Evolutionary conservation across 2,113 vertebrate species (phyloP).

Genomic region (Bujurquina vittata): DNA sequence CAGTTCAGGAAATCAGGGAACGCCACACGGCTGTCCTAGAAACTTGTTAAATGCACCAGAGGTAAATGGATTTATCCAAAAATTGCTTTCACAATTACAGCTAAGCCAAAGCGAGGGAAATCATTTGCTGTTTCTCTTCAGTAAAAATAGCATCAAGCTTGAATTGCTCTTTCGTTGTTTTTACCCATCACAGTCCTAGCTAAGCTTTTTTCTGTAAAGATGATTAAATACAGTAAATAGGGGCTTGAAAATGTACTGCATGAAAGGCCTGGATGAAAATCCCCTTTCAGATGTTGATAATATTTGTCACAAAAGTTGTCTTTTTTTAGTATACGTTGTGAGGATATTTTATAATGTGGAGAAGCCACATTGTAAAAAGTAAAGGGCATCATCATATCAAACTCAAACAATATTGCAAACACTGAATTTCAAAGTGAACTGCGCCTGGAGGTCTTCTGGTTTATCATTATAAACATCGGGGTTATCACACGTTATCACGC

Average conservation of each 20-base stretch:
- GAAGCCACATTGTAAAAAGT: not conserved
- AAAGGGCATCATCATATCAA: not conserved
- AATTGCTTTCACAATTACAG: constrained; percentile 79
- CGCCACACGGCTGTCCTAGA: constrained; percentile 66
- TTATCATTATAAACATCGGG: constrained; percentile 25
- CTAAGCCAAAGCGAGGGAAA: constrained; percentile 76
- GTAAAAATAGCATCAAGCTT: constrained; percentile 73
- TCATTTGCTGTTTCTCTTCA: constrained; percentile 63
- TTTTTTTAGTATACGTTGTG: constrained; percentile 3
- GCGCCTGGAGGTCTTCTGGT: constrained; percentile 9
- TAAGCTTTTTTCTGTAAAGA: constrained; percentile 66
- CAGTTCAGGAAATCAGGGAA: constrained; percentile 46
- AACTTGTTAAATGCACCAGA: constrained; percentile 70
- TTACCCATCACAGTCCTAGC: constrained; percentile 50
- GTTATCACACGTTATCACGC: constrained; percentile 16
- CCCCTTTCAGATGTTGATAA: constrained; percentile 8
- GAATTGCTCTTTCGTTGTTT: constrained; percentile 68
- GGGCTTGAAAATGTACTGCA: constrained; percentile 41
- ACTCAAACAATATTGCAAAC: not conserved
- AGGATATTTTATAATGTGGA: not conserved
- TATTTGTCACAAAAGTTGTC: not conserved
- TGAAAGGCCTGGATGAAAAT: constrained; percentile 23
- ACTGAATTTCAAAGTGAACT: not conserved
- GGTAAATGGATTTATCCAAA: constrained; percentile 76
- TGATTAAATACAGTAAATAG: constrained; percentile 72